A percentile compares a stretch with the other conserved stretches of the same genome.
phyloP scores from a whole-genome alignment of 2,113 vertebrate species.

The Ondatra zibethicus region DNA sequence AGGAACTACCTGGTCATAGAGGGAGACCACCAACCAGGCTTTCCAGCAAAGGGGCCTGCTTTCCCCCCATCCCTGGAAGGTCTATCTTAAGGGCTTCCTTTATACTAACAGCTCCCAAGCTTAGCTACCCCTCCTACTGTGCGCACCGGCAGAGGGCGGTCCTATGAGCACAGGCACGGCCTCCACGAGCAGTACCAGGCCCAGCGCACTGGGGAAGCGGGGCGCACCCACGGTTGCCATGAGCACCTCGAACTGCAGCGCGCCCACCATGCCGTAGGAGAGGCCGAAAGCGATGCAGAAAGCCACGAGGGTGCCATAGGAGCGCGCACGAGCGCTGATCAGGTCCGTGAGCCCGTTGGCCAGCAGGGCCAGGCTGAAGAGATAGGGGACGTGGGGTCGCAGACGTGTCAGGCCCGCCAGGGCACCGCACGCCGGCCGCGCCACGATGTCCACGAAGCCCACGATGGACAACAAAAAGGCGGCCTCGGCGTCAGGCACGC shows the following conservation, averaged over 20 bases:
- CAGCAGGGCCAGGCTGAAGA: conserved; percentile 89
- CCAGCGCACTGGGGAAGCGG: conserved; percentile 89
- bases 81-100: neutral
- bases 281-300: conserved; percentile 90
- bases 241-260: conserved; percentile 90
- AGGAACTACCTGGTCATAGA: neutral
- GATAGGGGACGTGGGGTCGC: conserved; percentile 84
- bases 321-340: conserved; percentile 85
- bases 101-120: neutral
- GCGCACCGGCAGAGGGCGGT: conserved; percentile 88
- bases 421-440: conserved; percentile 88
- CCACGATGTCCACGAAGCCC: conserved; percentile 90
- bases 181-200: conserved; percentile 88
- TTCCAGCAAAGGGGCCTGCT: fast-evolving
- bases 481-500: conserved; percentile 87
- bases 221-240: conserved; percentile 88
- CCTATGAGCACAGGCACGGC: conserved; percentile 88
- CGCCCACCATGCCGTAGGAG: conserved; percentile 90
- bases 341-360: conserved; percentile 90
- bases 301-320: conserved; percentile 84
- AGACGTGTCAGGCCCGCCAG: conserved; percentile 87
- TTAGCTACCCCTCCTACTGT: neutral
- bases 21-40: too few relatives aligned
- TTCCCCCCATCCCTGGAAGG: neutral
- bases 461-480: conserved; percentile 89